Percentiles rank a stretch among this genome's conserved stretches.
These are phyloP conservation scores for Falco novaeseelandiae DNA, from an alignment of 2,797 vertebrate species.

Conservation along the genomic window DNA sequence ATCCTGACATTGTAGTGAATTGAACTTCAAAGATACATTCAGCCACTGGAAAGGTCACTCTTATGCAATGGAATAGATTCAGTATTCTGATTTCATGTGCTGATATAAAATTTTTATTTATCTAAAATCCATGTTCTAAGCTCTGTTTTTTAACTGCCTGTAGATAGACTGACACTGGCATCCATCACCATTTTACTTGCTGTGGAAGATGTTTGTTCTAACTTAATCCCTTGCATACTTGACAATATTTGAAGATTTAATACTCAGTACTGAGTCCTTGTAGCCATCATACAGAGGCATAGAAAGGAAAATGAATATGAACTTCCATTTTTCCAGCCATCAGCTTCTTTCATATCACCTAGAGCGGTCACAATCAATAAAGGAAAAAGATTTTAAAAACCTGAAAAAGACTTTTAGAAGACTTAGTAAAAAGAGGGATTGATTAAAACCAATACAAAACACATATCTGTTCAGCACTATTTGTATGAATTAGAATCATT, in stretches of 20 bases:
- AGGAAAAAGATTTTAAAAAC: not conserved
- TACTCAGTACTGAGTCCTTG: not conserved
- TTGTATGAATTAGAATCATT: not conserved
- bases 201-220: not conserved
- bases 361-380: not conserved
- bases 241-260: not conserved
- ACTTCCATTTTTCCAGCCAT: not conserved
- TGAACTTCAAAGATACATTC: not conserved
- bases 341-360: not conserved
- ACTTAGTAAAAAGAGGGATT: not conserved
- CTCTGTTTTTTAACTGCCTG: not conserved
- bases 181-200: not conserved
- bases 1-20: not conserved
- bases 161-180: not conserved
- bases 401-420: not conserved
- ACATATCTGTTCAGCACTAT: not conserved
- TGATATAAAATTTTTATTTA: not conserved
- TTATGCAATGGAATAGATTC: not conserved
- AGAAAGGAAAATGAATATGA: not conserved
- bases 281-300: not conserved
- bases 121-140: not conserved
- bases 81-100: not conserved
- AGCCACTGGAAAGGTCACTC: not conserved
- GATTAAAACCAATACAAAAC: not conserved
- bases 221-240: not conserved